Evolutionary conservation across 2,113 vertebrate genomes (phyloP), one percentile per base, ranked within the genome.

Genomic region (Etia nguti): DNA sequence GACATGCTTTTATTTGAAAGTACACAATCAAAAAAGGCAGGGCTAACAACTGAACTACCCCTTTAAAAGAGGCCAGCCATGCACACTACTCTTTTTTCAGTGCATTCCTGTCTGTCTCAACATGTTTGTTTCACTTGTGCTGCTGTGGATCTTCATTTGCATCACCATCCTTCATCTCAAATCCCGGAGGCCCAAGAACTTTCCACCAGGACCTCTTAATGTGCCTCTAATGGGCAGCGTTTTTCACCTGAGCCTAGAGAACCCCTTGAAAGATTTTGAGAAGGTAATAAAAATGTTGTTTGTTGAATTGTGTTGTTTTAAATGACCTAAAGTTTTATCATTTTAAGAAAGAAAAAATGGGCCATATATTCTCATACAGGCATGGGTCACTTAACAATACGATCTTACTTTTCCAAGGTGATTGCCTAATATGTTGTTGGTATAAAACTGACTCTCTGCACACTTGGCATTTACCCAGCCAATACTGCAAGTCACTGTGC

Each of bases 141-240:
- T 96, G 20, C 50, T 96, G 4, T 91, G 65, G 20, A 12, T 95
- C 34, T 86, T 88, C 8, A 2, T 95, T 24, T 82, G 88, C 79
- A 82, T 94, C 24, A 5, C 96, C 29, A 34, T 92, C 24, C 8
- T 94, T 79, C 84, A 26, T 79, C 4, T 88, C 52, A 88, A 83
- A 93, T 86, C 1, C 89, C 93, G 89, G 87, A 94, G 92, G 57
- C 92, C 92, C 81, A 90, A 94, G 88, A 96, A 95, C 92, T 95
- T 96, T 46, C 96, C 96, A 15, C 95, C 96, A 1, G 96, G 96
- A 52, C 96, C 96, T 4, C 11, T 46, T 1, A 8, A 75, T 1
- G 29, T 96, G 20, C 96, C 96, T 1, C 4, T 96, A 41, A 56
- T 96, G 34, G 96, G 96, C 18, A 96, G 93, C 75, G 38, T 96